Base-by-base conservation (phyloP, 2,888 invertebrate genomes). In the Actias luna region DNA sequence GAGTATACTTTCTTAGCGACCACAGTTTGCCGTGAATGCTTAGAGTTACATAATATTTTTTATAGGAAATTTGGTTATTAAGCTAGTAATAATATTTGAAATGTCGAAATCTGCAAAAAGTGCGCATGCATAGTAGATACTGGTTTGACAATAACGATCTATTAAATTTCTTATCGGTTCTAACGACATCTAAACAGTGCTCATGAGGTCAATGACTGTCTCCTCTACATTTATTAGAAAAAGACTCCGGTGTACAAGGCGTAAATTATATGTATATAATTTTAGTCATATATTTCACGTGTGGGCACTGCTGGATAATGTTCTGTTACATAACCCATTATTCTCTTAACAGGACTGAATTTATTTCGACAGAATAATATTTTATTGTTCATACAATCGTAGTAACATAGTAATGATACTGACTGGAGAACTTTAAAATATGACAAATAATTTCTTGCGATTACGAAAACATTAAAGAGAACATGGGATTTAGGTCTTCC, bases 241-340 rank as follows among this genome's bases (percentile, higher is more conserved):
- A 42, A 42, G 18, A 42, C 18, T 42, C 1, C 18, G n/a, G 42
- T 42, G 42, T 42, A 18, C 18, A 1, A 18, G n/a, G 42, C 5
- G 7, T 7, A 42, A 42, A 5, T 46, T 46, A 12, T 46, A 22
- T 46, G 18, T 8, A 10, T 46, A 22, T 2, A 22, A 46, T 46
- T 5, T 42, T 7, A 42, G 8, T 18, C 16, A 42, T 42, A 42
- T 42, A 7, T 42, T 42, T 42, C 8, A 42, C 18, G 18, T 42
- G 8, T 42, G 25, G 8, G 12, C 25, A 50, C 8, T 10, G 12
- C 10, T 12, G 46, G 3, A 25, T 50, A 50, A 14, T 25, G 46
- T 50, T 76, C 75, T 77, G 73, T 71, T 79, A 75, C 77, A 72
- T 68, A 66, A 65, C 71, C 72, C 76, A 84, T 86, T 88, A 85